A percentile compares a stretch with the other conserved stretches of the same genome.
These are phyloP conservation scores for Percina caprodes DNA, from an alignment of 2,113 vertebrate species.

Conservation along the genomic window DNA sequence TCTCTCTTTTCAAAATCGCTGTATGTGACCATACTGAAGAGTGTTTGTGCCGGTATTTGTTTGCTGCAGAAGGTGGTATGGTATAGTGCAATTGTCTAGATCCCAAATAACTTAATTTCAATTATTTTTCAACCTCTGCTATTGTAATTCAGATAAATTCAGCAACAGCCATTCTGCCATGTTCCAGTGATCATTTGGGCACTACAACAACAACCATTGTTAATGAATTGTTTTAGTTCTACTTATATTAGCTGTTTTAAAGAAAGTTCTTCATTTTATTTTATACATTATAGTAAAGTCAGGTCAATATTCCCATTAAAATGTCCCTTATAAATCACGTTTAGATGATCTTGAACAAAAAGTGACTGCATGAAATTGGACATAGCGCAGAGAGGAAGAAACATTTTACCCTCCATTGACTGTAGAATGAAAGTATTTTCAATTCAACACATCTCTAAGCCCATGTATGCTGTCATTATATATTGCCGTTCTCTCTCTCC, in stretches of 20 bases:
- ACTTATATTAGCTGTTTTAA: neutral
- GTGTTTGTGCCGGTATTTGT: neutral
- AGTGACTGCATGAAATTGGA: slow-evolving; percentile 20
- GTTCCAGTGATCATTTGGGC: neutral
- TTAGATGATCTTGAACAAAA: slow-evolving; percentile 13
- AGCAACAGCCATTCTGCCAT: neutral
- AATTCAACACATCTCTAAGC: neutral
- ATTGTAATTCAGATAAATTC: slow-evolving; percentile 18
- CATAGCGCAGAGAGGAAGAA: neutral
- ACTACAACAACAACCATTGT: slow-evolving; percentile 14
- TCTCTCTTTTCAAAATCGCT: neutral
- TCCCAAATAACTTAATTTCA: slow-evolving; percentile 19
- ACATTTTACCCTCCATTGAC: slow-evolving; percentile 4
- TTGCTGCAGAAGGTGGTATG: slow-evolving; percentile 34
- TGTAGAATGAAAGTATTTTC: slow-evolving; percentile 13
- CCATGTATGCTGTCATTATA: neutral
- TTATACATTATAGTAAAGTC: neutral
- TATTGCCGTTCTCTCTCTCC: neutral
- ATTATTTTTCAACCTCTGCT: slow-evolving; percentile 11
- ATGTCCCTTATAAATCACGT: neutral
- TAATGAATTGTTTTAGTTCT: neutral
- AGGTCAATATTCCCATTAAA: neutral
- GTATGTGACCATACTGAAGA: neutral
- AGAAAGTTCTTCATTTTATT: neutral
- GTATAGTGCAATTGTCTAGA: slow-evolving; percentile 27